Base-by-base conservation (phyloP, 2,888 invertebrate species). In the Lasius fuliginosus region DNA sequence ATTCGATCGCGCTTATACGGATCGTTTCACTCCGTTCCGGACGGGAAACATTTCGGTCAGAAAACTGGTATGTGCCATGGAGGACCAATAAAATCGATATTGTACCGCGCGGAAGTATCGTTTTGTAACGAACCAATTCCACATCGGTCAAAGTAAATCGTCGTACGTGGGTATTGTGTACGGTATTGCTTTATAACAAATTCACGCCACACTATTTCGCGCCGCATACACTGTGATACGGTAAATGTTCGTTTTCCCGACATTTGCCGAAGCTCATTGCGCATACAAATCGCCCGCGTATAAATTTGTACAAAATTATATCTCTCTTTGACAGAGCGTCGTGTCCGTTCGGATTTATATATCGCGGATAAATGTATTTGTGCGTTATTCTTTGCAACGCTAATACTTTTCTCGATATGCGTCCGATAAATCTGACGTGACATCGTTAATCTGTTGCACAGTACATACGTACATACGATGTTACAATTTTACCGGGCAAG, bases 101-200 rank as follows among this genome's bases (percentile, higher is more conserved):
- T 71, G 67, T 30, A 15, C 30, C n/a, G 64, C 33, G 23, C 18
- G 23, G 64, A 40, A 40, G 30, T 33, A 33, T 77, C 30, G 23
- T 62, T 53, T 33, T 30, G 69, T 88, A 82, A 86, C 75, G 73
- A 88, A 88, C 85, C 86, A 89, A 88, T 90, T 85, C 77, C 87
- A 65, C 79, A 69, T 84, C 88, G 87, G 76, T 85, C 82, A 85
- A 85, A 90, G 89, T 89, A 91, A 91, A 91, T 84, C 74, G 83
- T 84, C 65, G 71, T 27, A 62, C 42, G 56, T 12, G 60, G 53
- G 46, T 27, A 60, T 49, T 65, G 42, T 33, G 36, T 18, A 36
- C 33, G 69, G 33, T 79, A 68, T 76, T 53, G 42, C 58, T 68
- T 0, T 36, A 5, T 76, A 85, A 85, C 82, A 82, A 86, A 82